A percentile compares a stretch with the other conserved stretches of the same genome.
Conservation (phyloP, 2,797 vertebrate genomes). For the Sphenodon punctatus region DNA sequence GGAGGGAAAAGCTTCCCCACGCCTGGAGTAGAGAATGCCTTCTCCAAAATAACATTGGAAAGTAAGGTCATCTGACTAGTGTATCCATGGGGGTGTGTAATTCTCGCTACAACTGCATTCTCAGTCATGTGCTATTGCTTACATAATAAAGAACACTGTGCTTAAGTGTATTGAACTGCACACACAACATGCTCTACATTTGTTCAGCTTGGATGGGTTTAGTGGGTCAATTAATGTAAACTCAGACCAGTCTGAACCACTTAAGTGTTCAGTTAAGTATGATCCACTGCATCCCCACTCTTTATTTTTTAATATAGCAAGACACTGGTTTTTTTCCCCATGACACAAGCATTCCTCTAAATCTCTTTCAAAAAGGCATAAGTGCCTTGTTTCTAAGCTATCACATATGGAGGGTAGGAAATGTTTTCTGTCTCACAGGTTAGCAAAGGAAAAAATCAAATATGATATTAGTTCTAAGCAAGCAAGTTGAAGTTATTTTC, state of each 20-base stretch:
- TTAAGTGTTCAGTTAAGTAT: conserved; percentile 54
- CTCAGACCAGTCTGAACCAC: conserved; percentile 49
- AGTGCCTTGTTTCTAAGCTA: conserved; percentile 5
- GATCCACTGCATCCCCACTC: conserved; percentile 31
- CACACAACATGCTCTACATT: neutral
- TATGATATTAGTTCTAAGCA: conserved; percentile 16
- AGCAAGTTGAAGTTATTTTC: conserved; percentile 49
- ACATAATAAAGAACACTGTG: neutral
- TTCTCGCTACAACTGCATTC: neutral
- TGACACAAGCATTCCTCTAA: conserved; percentile 38
- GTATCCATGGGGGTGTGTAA: neutral
- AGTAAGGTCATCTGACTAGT: too few relatives aligned
- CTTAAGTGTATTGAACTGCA: conserved; percentile 1
- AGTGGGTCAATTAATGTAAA: conserved; percentile 32
- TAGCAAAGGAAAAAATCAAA: conserved; percentile 16
- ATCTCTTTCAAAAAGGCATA: conserved; percentile 34
- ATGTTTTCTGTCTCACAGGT: conserved; percentile 36
- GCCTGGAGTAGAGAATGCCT: too few relatives aligned
- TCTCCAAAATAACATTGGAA: neutral
- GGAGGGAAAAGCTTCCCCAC: too few relatives aligned
- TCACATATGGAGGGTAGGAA: conserved; percentile 18
- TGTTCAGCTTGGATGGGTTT: conserved; percentile 52
- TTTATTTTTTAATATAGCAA: conserved; percentile 32
- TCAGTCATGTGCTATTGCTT: conserved; percentile 1
- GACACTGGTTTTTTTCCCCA: conserved; percentile 44